These are phyloP conservation scores for Solenopsis fugax DNA, from an alignment of 1,140 invertebrate species.

Conservation along the genomic window DNA sequence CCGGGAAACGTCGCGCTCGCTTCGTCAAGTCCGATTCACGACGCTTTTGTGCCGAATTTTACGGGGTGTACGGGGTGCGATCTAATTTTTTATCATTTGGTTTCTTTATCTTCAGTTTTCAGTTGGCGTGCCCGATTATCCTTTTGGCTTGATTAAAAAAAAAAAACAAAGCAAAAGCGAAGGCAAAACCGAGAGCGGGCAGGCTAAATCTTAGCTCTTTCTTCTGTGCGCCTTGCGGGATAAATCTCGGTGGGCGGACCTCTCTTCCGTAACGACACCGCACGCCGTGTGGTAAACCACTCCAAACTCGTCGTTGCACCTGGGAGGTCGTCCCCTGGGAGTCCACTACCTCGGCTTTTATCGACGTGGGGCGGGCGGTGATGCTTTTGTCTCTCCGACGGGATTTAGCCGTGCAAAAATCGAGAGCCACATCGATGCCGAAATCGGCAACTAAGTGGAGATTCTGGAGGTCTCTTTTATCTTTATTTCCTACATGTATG, in stretches of 20 bases:
- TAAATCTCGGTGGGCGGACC: conserved; percentile 19
- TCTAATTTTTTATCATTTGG: conserved; percentile 62
- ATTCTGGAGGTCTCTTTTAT: conserved; percentile 79
- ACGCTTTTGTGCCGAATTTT: conserved; percentile 20
- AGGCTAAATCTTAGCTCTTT: conserved; percentile 39
- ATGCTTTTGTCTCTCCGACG: conserved; percentile 63
- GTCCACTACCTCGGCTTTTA: conserved; percentile 36
- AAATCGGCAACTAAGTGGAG: conserved; percentile 78
- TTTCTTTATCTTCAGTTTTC: conserved; percentile 76
- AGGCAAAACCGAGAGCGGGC: conserved; percentile 38
- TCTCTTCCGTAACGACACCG: conserved; percentile 37
- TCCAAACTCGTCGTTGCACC: conserved; percentile 36
- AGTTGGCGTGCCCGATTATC: conserved; percentile 65
- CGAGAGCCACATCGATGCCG: conserved; percentile 73
- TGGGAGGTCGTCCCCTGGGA: conserved; percentile 47
- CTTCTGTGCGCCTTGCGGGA: not conserved
- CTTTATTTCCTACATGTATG: conserved; percentile 61
- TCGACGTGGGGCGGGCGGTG: conserved; percentile 44
- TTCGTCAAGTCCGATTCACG: conserved; percentile 12
- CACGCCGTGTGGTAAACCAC: conserved; percentile 20
- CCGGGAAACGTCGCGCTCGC: conserved; percentile 40
- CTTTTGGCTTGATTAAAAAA: conserved; percentile 44
- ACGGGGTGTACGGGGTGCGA: not conserved
- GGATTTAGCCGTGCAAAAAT: conserved; percentile 65
- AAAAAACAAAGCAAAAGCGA: conserved; percentile 16